These are phyloP conservation scores for Drosophila pachea DNA, from an alignment of 1,140 invertebrate species.

Conservation along the genomic window DNA sequence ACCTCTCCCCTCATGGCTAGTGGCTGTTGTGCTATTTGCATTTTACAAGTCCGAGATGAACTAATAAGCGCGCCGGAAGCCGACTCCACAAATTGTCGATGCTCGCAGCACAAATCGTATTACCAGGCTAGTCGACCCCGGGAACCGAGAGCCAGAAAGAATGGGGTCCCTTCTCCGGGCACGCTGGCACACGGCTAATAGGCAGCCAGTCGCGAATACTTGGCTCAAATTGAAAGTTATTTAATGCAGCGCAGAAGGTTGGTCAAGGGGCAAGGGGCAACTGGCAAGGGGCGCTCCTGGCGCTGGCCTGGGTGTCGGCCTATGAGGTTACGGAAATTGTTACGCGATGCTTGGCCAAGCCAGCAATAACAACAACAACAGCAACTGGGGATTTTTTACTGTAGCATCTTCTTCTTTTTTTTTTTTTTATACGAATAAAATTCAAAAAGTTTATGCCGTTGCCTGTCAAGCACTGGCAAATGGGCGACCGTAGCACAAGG, in stretches of 20 bases:
- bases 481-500: slow-evolving; percentile 29
- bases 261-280: slow-evolving; percentile 4
- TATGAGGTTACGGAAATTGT: slow-evolving; percentile 64
- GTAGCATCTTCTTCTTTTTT: not conserved
- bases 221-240: slow-evolving; percentile 73
- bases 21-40: slow-evolving; percentile 44
- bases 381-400: slow-evolving; percentile 21
- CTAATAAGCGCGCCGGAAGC: slow-evolving; percentile 59
- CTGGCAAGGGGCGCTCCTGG: not conserved
- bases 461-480: slow-evolving; percentile 63
- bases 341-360: slow-evolving; percentile 52
- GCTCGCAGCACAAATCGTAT: slow-evolving; percentile 41
- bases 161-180: slow-evolving; percentile 19
- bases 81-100: slow-evolving; percentile 59
- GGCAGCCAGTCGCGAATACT: slow-evolving; percentile 57
- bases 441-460: slow-evolving; percentile 73
- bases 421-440: slow-evolving; percentile 62
- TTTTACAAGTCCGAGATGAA: slow-evolving; percentile 48
- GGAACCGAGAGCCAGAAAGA: not conserved
- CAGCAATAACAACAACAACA: slow-evolving; percentile 46
- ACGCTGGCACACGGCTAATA: slow-evolving; percentile 57
- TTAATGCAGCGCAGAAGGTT: slow-evolving; percentile 51
- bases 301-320: slow-evolving; percentile 19
- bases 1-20: not conserved
- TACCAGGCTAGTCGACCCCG: slow-evolving; percentile 13